Conservation (phyloP, 92 coral and sea anemone genomes). For the Plumapathes pennacea region DNA sequence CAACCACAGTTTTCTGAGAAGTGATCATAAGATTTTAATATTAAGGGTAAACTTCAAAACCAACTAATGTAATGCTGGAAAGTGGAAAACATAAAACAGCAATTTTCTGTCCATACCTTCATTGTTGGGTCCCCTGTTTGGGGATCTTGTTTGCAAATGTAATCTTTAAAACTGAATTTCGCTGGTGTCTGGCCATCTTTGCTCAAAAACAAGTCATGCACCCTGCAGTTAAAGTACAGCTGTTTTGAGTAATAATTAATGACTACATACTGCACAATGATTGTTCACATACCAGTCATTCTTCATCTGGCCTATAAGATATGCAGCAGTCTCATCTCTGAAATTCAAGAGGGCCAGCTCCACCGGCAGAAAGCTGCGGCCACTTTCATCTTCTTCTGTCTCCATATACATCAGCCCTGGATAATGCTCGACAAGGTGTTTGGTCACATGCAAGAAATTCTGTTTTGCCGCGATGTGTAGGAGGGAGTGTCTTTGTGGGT, state of each 20-base stretch:
- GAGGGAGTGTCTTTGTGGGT: slow-evolving; percentile 73
- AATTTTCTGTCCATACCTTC: slow-evolving; percentile 49
- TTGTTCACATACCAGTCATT: slow-evolving; percentile 78
- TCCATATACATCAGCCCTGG: slow-evolving; percentile 69
- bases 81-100: no score
- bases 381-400: slow-evolving; percentile 58
- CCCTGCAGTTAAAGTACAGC: slow-evolving; percentile 38
- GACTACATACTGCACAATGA: background rate
- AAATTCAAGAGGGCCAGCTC: slow-evolving; percentile 70
- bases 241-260: background rate
- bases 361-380: slow-evolving; percentile 64
- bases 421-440: slow-evolving; percentile 68
- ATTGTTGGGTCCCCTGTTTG: slow-evolving; percentile 55
- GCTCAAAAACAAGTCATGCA: slow-evolving; percentile 75
- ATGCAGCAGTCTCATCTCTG: slow-evolving; percentile 83
- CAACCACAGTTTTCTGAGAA: slow-evolving; percentile 90
- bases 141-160: slow-evolving; percentile 49
- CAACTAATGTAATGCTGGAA: background rate
- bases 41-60: background rate
- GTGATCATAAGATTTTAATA: background rate
- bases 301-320: slow-evolving; percentile 88
- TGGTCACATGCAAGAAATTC: slow-evolving; percentile 74
- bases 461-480: slow-evolving; percentile 87
- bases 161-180: slow-evolving; percentile 62
- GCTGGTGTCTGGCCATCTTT: slow-evolving; percentile 35